Evolutionary conservation across 2,113 vertebrate species (phyloP), one percentile per base, ranked within the genome.

Genomic region (Muntiacus reevesi): DNA sequence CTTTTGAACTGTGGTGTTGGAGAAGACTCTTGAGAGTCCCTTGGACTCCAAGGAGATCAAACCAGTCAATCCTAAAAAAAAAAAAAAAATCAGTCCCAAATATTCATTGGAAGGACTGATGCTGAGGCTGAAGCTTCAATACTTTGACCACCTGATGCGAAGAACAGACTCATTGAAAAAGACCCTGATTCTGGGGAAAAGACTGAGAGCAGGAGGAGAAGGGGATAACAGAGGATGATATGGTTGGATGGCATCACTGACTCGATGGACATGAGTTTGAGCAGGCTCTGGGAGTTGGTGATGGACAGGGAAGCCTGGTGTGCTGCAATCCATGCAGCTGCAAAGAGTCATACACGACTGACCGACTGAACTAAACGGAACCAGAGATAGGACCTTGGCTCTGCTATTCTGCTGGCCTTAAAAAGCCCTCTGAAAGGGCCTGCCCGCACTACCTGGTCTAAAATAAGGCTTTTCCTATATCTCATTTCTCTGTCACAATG

Each of bases 281-380:
- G 4, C 19, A 12, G 19, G 19, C 10, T 40, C n/a, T 23, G n/a
- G 67, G 67, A 71, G n/a, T 3, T 71, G n/a, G n/a, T 71, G 67
- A 71, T 40, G 67, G n/a, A 12, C 3, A 5, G n/a, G 64, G n/a
- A 71, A 0, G 64, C n/a, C 64, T 23, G 64, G n/a, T 12, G 19
- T 23, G 67, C 67, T 40, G 1, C 5, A 40, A n/a, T 23, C n/a
- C 67, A 6, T 40, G 67, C 1, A 0, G 5, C 23, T 23, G 19
- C 67, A 12, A 64, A 64, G 67, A 36, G n/a, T 40, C n/a, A 0
- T 6, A 12, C n/a, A 71, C 10, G 21, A 40, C n/a, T 71, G 67
- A 40, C n/a, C 0, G 5, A 23, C 67, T 23, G 67, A 71, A 40
- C n/a, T 40, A n/a, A 23, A 6, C n/a, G 11, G 67, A 71, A 40